Evolutionary conservation across 53 echinoderm and acorn worm genomes (phyloP).

Genomic region (Temnopleurus reevesii): DNA sequence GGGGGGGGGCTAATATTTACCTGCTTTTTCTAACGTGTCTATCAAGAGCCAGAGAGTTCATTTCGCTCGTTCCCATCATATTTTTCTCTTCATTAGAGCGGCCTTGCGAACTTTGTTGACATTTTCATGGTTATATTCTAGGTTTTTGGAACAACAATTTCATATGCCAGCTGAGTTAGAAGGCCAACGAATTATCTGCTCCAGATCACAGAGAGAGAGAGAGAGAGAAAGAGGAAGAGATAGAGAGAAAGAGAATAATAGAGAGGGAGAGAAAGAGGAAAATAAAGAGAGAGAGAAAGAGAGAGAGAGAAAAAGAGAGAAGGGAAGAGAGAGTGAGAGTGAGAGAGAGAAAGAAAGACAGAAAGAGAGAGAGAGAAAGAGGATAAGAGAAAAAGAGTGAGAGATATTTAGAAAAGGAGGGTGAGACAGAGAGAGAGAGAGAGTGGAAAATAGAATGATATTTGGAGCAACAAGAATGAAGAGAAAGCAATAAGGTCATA

Average conservation of each 20-base stretch:
- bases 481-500: too few relatives aligned
- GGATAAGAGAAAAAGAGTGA: too few relatives aligned
- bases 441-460: too few relatives aligned
- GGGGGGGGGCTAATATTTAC: neutral
- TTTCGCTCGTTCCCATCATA: neutral
- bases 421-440: too few relatives aligned
- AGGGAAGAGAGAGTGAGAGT: too few relatives aligned
- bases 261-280: neutral
- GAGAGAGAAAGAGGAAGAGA: neutral
- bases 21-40: neutral
- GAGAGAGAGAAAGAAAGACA: too few relatives aligned
- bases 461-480: too few relatives aligned
- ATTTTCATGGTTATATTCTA: constrained; percentile 45
- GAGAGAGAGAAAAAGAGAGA: too few relatives aligned
- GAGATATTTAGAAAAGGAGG: too few relatives aligned
- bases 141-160: constrained; percentile 54
- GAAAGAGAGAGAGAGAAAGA: too few relatives aligned
- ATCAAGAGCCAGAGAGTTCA: constrained; percentile 20
- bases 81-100: neutral
- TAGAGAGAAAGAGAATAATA: neutral
- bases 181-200: constrained; percentile 52
- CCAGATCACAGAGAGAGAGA: constrained; percentile 26
- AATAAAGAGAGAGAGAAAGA: neutral
- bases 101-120: constrained; percentile 50
- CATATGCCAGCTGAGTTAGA: constrained; percentile 45